These are phyloP conservation scores for Pherbina coryleti DNA, from an alignment of 2,888 invertebrate species.

Conservation along the genomic window DNA sequence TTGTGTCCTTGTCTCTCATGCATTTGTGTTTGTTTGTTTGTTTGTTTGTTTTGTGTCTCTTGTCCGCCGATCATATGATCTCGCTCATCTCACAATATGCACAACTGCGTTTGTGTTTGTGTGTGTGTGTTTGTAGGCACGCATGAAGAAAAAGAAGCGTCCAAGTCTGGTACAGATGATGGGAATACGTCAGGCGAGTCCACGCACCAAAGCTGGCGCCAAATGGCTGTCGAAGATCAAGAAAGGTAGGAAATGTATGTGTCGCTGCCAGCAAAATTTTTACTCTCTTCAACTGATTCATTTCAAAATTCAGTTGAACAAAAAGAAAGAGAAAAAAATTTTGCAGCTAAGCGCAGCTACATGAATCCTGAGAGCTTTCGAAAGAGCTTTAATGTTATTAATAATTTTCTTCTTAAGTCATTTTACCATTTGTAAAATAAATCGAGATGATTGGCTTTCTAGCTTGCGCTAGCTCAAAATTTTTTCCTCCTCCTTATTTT, in stretches of 20 bases:
- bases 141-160: slow-evolving; percentile 79
- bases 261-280: slow-evolving; percentile 9
- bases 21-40: slow-evolving; percentile 45
- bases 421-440: background rate
- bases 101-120: slow-evolving; percentile 10
- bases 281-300: background rate
- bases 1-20: slow-evolving; percentile 51
- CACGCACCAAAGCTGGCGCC: slow-evolving; percentile 87
- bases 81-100: slow-evolving; percentile 43
- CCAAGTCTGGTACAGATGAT: slow-evolving; percentile 88
- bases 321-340: slow-evolving; percentile 3
- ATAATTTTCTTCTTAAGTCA: slow-evolving; percentile 3
- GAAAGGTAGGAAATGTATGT: slow-evolving; percentile 80
- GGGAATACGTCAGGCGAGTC: slow-evolving; percentile 82
- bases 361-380: background rate
- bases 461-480: slow-evolving; percentile 59
- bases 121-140: slow-evolving; percentile 69
- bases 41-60: slow-evolving; percentile 52
- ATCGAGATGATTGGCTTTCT: slow-evolving; percentile 53
- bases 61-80: slow-evolving; percentile 44
- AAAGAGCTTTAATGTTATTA: slow-evolving; percentile 7
- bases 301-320: background rate
- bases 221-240: slow-evolving; percentile 92
- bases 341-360: slow-evolving; percentile 18
- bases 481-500: slow-evolving; percentile 34